Evolutionary conservation across 2,113 vertebrate genomes (phyloP).

Genomic region (Dinomys branickii): DNA sequence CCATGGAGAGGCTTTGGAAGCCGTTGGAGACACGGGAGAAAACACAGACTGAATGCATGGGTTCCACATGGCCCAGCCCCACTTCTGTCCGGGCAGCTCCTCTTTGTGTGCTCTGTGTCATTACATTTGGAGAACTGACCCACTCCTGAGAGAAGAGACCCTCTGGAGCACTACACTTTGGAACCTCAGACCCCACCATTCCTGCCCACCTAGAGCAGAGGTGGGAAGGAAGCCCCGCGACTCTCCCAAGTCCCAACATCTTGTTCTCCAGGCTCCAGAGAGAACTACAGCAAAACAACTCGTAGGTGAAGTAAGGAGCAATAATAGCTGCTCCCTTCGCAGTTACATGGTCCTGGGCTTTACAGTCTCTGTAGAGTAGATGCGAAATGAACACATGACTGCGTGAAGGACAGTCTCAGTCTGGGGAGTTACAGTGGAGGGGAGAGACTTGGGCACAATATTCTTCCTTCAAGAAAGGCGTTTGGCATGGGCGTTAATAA

Average conservation of each 20-base stretch:
- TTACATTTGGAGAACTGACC: neutral
- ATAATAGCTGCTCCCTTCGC: no score
- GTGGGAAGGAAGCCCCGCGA: neutral
- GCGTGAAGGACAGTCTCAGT: neutral
- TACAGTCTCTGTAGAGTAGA: neutral
- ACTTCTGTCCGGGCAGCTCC: neutral
- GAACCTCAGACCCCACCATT: neutral
- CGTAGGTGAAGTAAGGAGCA: neutral
- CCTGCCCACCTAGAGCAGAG: neutral
- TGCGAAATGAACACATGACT: neutral
- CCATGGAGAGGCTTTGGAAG: neutral
- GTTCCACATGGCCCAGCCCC: no score
- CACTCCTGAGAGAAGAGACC: neutral
- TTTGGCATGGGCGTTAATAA: neutral
- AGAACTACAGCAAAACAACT: neutral
- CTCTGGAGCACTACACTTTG: neutral
- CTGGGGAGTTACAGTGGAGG: neutral
- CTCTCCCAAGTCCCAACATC: neutral
- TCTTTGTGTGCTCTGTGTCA: neutral
- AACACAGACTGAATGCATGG: neutral
- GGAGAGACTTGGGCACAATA: neutral
- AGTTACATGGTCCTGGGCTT: neutral
- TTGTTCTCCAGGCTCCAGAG: neutral
- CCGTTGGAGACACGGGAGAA: neutral
- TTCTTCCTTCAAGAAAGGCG: constrained; percentile 39